Base-by-base conservation (phyloP, 2,797 vertebrate species). In the Sandelia bainsii region DNA sequence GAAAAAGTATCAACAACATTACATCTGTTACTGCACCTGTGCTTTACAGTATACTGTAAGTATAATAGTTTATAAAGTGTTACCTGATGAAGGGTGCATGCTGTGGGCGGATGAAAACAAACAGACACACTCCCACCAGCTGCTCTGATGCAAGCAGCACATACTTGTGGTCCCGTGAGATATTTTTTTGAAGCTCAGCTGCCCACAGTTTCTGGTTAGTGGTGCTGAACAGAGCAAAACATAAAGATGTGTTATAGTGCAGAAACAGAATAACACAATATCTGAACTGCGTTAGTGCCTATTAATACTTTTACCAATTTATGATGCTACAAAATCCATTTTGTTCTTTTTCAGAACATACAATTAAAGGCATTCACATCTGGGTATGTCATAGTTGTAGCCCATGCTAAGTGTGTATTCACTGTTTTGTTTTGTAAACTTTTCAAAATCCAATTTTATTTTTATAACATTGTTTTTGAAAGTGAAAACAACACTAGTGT, bases 161-260 rank as follows among this genome's bases (percentile, higher is more conserved):
- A 0, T 99, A 99, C 86, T 98, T 99, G 88, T 96, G 93, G 87
- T 99, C 98, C 71, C 98, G 94, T 0, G 98, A 99, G 86, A 99
- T 94, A 77, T 96, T 98, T 92, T 98, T 99, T 87, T 99, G 98
- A n/a, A 99, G 94, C 85, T 99, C 98, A 44, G 93, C 97, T 14
- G 98, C 97, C 98, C 98, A 99, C n/a, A 99, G 93, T 89, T 99
- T 99, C 92, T 99, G 98, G 88, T 99, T 99, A 4, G 97, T 98
- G 50, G 98, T 99, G 94, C 98, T 99, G 88, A 10, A 42, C 22
- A 10, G 37, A 74, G n/a, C 23, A 63, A 42, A 59, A 75, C 14
- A 71, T 20, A 81, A 44, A 59, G 0, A 40, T 10, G 17, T 11
- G 6, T 69, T 62, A 62, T 3, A 46, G 16, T 17, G n/a, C 2